phyloP scores from a whole-genome alignment of 2,113 vertebrate genomes.

The Nerophis ophidion region DNA sequence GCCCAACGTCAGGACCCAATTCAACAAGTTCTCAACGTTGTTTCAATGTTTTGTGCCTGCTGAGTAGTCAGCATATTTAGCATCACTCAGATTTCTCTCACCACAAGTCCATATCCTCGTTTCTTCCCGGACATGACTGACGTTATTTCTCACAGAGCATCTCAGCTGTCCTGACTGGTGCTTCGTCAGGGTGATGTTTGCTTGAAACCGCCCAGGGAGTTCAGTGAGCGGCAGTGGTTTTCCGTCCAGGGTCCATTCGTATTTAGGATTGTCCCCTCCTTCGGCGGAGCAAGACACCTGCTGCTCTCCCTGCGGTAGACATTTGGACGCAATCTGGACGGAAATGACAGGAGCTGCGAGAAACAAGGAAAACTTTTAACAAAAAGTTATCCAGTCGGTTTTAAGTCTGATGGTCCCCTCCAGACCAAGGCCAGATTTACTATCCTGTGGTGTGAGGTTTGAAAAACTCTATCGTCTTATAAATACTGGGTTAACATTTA shows the following conservation, averaged over 20 bases:
- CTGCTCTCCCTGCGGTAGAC: slow-evolving; percentile 39
- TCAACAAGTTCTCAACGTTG: no score
- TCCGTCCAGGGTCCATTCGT: slow-evolving; percentile 51
- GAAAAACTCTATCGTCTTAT: no score
- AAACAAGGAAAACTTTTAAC: neutral
- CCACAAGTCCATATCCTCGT: slow-evolving; percentile 12
- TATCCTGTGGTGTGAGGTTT: no score
- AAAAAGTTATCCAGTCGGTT: no score
- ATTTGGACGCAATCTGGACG: slow-evolving; percentile 27
- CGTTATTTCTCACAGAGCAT: slow-evolving; percentile 40
- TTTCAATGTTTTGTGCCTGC: no score
- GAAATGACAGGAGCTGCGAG: slow-evolving; percentile 47
- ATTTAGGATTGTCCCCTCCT: slow-evolving; percentile 42
- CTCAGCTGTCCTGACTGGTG: slow-evolving; percentile 31
- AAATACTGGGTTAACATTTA: no score
- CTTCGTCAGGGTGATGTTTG: slow-evolving; percentile 39
- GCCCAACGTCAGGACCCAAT: no score
- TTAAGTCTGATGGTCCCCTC: no score
- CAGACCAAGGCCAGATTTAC: no score
- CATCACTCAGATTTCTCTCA: slow-evolving; percentile 15
- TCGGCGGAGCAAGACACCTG: slow-evolving; percentile 39
- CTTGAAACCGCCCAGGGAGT: slow-evolving; percentile 15
- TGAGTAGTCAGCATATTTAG: neutral
- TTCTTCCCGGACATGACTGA: slow-evolving; percentile 12
- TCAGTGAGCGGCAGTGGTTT: slow-evolving; percentile 7